Base-by-base conservation (phyloP, 2,113 vertebrate genomes). In the Lepus europaeus region DNA sequence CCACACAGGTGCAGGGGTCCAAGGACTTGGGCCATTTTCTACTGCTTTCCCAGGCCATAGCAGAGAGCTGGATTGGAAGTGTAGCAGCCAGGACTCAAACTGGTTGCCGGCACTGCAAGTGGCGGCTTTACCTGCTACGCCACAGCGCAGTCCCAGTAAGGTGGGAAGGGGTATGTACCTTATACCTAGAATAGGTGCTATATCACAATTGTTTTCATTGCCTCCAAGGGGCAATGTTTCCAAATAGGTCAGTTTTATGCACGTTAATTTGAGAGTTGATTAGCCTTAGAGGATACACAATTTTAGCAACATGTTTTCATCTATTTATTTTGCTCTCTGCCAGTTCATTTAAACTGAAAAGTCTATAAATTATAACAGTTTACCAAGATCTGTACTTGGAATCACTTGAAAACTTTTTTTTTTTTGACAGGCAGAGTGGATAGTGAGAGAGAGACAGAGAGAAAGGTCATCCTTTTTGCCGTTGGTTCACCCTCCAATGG, bases 271-370 rank as follows among this genome's bases (percentile, higher is more conserved):
- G 89, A 94, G 74, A 90, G 70, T 29, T 27, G 27, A 66, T 87
- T 68, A 90, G 45, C 61, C 33, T 68, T 90, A 59, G 20, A 66
- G 51, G 29, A 51, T 29, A 10, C 9, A 20, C 25, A 31, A 11
- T 86, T 92, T 96, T 88, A 82, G 36, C 13, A 81, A 95, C 87
- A 88, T 78, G 20, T n/a, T 72, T 79, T 87, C 63, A 80, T 39
- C 90, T 79, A 36, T 91, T 31, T 79, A 13, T 68, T 51, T 78
- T 56, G 53, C 68, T 66, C 51, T 69, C 39, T 51, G 87, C 59
- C 61, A 87, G 19, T 68, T 33, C 66, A 69, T 53, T 63, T 77
- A 85, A 64, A 51, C 23, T 78, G 53, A 45, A 53, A 45, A 87
- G 29, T 89, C 64, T 85, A 1, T 45, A 70, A 36, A 11, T 84